These are phyloP conservation scores for Cossypha dichroa DNA, from an alignment of 2,797 vertebrate species.

Conservation along the genomic window DNA sequence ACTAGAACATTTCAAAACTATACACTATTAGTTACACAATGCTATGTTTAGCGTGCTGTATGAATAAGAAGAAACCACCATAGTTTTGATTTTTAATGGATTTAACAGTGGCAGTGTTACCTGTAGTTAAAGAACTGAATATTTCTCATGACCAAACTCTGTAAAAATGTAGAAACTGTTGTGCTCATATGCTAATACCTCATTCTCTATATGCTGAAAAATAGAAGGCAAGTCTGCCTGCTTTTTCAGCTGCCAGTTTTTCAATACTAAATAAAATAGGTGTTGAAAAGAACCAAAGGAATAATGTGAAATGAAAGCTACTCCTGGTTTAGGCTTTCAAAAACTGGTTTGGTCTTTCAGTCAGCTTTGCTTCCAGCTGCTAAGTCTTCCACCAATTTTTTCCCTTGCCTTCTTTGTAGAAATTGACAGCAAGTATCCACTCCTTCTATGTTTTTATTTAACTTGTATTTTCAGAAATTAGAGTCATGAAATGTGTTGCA, in stretches of 20 bases:
- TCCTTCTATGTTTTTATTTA: not conserved
- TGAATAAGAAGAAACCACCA: not conserved
- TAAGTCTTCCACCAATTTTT: not conserved
- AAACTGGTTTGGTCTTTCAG: not conserved
- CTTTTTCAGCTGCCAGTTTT: not conserved
- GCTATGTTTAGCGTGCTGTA: not conserved
- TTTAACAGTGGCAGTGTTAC: not conserved
- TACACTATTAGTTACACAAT: not conserved
- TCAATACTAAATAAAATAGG: not conserved
- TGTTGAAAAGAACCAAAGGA: not conserved
- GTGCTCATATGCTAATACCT: not conserved
- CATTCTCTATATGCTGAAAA: not conserved
- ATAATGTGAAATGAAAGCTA: conserved; percentile 6
- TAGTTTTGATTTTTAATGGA: not conserved
- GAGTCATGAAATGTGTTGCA: not conserved
- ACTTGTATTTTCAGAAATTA: not conserved
- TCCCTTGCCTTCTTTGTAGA: not conserved
- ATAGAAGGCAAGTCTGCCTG: not conserved
- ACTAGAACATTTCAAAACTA: not conserved
- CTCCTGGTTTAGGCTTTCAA: not conserved
- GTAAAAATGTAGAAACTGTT: not conserved
- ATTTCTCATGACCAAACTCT: not conserved
- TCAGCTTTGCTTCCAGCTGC: not conserved
- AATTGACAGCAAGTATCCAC: not conserved
- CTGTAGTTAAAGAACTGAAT: not conserved